These are phyloP conservation scores for Pocillopora meandrina DNA, from an alignment of 92 coral and sea anemone genomes.

Conservation along the genomic window DNA sequence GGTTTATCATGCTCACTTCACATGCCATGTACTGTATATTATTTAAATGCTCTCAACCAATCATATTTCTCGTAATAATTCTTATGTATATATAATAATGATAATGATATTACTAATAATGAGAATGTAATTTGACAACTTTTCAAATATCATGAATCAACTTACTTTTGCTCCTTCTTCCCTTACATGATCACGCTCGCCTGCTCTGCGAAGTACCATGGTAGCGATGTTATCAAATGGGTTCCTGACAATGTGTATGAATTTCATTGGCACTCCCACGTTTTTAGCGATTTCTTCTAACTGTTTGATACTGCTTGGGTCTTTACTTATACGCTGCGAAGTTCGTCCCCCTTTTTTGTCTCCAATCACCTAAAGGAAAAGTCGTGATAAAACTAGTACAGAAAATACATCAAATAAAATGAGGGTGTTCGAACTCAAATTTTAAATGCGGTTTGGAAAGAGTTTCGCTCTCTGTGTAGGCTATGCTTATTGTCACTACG, in stretches of 20 bases:
- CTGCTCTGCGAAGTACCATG: conserved; percentile 22
- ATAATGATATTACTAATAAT: too few species aligned
- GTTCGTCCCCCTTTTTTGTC: conserved; percentile 69
- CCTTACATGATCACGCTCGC: conserved; percentile 5
- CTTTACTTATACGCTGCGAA: not conserved
- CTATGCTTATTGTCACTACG: too few species aligned
- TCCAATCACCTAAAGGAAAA: conserved; percentile 60
- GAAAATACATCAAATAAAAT: not conserved
- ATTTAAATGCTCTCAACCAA: too few species aligned
- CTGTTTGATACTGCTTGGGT: not conserved
- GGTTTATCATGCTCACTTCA: too few species aligned
- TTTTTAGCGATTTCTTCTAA: conserved; percentile 18
- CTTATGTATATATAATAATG: too few species aligned
- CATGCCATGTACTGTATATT: not conserved
- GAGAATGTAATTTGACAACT: too few species aligned
- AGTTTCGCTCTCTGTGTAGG: too few species aligned
- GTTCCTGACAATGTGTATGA: conserved; percentile 63
- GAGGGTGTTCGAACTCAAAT: too few species aligned
- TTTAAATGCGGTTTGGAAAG: too few species aligned
- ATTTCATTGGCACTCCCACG: conserved; percentile 52
- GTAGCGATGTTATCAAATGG: conserved; percentile 66
- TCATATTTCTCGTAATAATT: too few species aligned
- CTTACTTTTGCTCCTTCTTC: conserved; percentile 4
- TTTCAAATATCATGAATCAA: not conserved
- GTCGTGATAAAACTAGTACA: too few species aligned